Base-by-base conservation (phyloP, 2,113 vertebrate genomes). In the Merops nubicus region DNA sequence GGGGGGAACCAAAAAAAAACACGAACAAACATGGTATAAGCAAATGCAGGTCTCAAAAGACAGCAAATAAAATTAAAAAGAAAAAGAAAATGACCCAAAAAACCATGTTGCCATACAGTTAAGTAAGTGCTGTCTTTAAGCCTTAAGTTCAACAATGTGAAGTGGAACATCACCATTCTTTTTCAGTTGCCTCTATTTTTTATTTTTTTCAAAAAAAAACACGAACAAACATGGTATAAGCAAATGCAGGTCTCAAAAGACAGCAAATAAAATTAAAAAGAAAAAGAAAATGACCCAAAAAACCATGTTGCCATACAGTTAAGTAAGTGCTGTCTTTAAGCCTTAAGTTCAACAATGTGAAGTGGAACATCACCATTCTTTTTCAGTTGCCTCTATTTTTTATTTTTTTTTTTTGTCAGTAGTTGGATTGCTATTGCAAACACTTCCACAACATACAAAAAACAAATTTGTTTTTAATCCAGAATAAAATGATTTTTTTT, bases 361-460 rank as follows among this genome's bases (percentile, higher is more conserved):
- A 96, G 97, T 96, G 96, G 93, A 97, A 96, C 94, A 97, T 97
- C 95, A 98, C 79, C 95, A 95, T 98, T 99, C 98, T 98, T 98
- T 98, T 99, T 98, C 98, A 98, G 98, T 99, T 99, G 98, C 98
- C 99, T 99, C 98, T 93, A n/a, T n/a, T 98, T 98, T 97, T 98
- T 98, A 98, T 98, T 98, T 31, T 98, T 98, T 99, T 98, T 98
- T 99, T 99, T 98, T 98, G 98, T 98, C 99, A 98, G 98, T 98
- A 99, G 98, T 99, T 98, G 98, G 99, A 99, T 98, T 98, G 99
- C 99, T 99, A 98, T 98, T 98, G 98, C 98, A 99, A 99, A 99
- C 99, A 99, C 98, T 98, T 99, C 99, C 98, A 99, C 99, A 99
- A 99, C 98, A 99, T 99, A 99, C 98, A 99, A 99, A 98, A 98